A percentile compares a stretch with the other conserved stretches of the same genome.
phyloP scores from a whole-genome alignment of 1,140 invertebrate species.

The Belonocnema kinseyi region DNA sequence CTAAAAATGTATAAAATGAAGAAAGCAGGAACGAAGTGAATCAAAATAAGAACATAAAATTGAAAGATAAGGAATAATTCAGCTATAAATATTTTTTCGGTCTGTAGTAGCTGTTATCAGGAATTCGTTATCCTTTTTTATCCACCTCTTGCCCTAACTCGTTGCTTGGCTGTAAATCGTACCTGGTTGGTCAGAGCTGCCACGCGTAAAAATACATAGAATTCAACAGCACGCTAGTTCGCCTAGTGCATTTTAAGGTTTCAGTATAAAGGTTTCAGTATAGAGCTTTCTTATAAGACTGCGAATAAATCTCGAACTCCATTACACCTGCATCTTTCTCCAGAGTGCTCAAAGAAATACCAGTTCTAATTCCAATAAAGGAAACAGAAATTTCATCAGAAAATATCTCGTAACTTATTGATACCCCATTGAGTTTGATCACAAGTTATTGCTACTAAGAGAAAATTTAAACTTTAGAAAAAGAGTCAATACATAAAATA shows the following conservation, averaged over 20 bases:
- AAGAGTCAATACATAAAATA: no score
- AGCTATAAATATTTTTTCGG: background rate
- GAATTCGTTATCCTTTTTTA: slow-evolving; percentile 19
- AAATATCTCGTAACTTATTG: background rate
- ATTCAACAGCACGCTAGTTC: background rate
- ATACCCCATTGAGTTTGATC: background rate
- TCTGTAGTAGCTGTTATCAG: background rate
- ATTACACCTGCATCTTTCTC: slow-evolving; percentile 8
- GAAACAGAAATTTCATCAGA: background rate
- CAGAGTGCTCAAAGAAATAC: background rate
- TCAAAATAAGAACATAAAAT: background rate
- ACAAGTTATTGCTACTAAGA: background rate
- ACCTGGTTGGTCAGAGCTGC: background rate
- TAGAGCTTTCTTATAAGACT: slow-evolving; percentile 4
- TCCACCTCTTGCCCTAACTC: slow-evolving; percentile 1
- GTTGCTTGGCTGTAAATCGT: slow-evolving; percentile 19
- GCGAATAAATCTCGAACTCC: background rate
- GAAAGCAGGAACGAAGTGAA: no score
- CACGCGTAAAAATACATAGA: slow-evolving; percentile 25
- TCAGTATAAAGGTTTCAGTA: background rate
- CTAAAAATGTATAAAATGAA: no score
- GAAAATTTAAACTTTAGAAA: no score
- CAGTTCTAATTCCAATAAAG: background rate
- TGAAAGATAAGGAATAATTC: background rate
- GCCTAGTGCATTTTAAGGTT: slow-evolving; percentile 22